These are phyloP conservation scores for Dryobates pubescens DNA, from an alignment of 2,797 vertebrate genomes.

Conservation along the genomic window DNA sequence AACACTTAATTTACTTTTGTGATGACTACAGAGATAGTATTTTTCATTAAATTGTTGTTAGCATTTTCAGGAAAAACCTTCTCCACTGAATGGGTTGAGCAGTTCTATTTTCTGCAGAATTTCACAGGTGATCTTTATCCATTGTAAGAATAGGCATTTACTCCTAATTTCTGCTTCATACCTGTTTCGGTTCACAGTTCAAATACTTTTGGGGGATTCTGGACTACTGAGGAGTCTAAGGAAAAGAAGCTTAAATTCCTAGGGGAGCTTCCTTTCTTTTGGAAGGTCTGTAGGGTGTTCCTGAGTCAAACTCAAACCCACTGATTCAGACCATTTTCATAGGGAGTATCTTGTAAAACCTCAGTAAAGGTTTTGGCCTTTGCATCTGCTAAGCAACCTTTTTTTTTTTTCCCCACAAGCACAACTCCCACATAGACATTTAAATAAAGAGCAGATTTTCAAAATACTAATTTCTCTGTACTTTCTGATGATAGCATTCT, in stretches of 20 bases:
- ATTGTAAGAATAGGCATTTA: not conserved
- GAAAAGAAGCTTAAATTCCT: not conserved
- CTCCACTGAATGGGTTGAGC: not conserved
- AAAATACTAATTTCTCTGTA: not conserved
- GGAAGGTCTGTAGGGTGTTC: not conserved
- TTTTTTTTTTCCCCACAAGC: not conserved
- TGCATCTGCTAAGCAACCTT: not conserved
- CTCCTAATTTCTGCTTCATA: not conserved
- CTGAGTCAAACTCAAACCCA: not conserved
- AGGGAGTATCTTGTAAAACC: not conserved
- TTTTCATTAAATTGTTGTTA: not conserved
- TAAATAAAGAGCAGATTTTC: slow-evolving; percentile 41
- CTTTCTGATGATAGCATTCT: not conserved
- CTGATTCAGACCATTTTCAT: not conserved
- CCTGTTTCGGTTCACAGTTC: not conserved
- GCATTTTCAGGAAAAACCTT: not conserved
- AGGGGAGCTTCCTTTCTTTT: not conserved
- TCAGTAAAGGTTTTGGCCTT: not conserved
- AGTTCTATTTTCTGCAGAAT: not conserved
- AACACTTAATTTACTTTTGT: not conserved
- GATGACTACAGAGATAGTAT: not conserved
- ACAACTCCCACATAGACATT: not conserved
- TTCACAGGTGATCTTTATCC: not conserved
- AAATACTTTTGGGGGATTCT: not conserved
- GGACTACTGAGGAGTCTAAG: not conserved